Conservation (phyloP, 2,113 vertebrate genomes). For the Spilogale gracilis region DNA sequence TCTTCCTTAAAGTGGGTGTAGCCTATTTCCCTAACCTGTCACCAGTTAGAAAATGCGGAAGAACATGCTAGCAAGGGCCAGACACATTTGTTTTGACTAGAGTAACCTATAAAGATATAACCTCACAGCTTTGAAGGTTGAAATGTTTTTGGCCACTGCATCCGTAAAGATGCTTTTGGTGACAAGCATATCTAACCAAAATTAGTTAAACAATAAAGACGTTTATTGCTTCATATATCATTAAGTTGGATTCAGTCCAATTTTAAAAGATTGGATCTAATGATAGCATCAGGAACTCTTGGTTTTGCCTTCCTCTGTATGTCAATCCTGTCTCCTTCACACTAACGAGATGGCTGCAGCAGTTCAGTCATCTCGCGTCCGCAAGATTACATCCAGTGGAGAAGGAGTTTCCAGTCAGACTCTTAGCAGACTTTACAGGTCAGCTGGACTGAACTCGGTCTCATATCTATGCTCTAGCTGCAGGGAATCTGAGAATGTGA, state of each 20-base stretch:
- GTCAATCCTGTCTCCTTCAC: neutral
- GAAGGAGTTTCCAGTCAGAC: neutral
- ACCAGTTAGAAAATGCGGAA: neutral
- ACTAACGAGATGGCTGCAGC: neutral
- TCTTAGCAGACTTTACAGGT: neutral
- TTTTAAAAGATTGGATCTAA: neutral
- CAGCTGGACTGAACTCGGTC: neutral
- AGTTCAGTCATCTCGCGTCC: neutral
- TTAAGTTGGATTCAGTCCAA: neutral
- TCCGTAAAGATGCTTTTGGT: neutral
- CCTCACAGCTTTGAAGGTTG: neutral
- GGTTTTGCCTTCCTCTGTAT: neutral
- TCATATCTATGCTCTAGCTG: neutral
- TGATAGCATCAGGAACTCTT: neutral
- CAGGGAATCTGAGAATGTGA: neutral
- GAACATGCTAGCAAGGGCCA: neutral
- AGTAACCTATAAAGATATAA: neutral
- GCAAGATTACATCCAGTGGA: neutral
- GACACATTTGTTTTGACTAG: neutral
- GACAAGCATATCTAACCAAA: neutral
- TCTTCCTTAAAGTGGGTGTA: neutral
- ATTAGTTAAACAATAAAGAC: neutral
- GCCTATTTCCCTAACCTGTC: neutral
- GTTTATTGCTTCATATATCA: neutral
- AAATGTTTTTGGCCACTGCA: neutral